Evolutionary conservation across 1,140 invertebrate species (phyloP).

Genomic region (Eumaeus atala): DNA sequence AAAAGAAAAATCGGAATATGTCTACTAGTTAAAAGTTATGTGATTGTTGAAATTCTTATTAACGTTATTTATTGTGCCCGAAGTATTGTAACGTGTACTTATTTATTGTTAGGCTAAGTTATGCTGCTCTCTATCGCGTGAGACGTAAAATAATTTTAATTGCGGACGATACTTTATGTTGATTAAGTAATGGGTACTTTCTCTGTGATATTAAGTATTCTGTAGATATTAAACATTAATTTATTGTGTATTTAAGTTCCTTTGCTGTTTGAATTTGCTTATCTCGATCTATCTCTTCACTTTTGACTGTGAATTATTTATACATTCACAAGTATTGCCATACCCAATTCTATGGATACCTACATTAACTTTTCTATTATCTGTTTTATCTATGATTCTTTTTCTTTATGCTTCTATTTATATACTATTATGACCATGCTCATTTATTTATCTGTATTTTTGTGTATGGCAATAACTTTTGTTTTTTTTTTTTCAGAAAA

Average conservation of each 20-base stretch:
- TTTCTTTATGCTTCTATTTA: slow-evolving; percentile 2
- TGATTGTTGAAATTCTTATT: slow-evolving; percentile 5
- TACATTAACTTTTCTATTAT: slow-evolving; percentile 4
- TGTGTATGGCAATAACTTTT: background rate
- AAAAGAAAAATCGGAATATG: slow-evolving; percentile 30
- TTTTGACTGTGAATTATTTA: slow-evolving; percentile 8
- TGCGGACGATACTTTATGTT: slow-evolving; percentile 60
- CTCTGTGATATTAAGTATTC: slow-evolving; percentile 73
- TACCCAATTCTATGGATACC: background rate
- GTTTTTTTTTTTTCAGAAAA: background rate
- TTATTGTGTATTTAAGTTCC: slow-evolving; percentile 67
- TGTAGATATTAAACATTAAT: slow-evolving; percentile 63
- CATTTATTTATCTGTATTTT: slow-evolving; percentile 30
- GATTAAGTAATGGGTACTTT: slow-evolving; percentile 69
- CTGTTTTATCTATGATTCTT: background rate
- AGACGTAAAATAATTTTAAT: slow-evolving; percentile 43
- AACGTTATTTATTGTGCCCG: slow-evolving; percentile 36
- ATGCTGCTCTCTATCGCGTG: slow-evolving; percentile 49
- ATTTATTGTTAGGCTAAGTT: slow-evolving; percentile 52
- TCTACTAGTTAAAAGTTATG: slow-evolving; percentile 23
- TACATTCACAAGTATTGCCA: background rate
- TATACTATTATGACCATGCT: slow-evolving; percentile 16
- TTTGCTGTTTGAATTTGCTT: slow-evolving; percentile 25
- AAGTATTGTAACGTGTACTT: slow-evolving; percentile 46
- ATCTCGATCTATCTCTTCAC: slow-evolving; percentile 6